Conservation (phyloP, 2,888 invertebrate species). For the Noctua comes region DNA sequence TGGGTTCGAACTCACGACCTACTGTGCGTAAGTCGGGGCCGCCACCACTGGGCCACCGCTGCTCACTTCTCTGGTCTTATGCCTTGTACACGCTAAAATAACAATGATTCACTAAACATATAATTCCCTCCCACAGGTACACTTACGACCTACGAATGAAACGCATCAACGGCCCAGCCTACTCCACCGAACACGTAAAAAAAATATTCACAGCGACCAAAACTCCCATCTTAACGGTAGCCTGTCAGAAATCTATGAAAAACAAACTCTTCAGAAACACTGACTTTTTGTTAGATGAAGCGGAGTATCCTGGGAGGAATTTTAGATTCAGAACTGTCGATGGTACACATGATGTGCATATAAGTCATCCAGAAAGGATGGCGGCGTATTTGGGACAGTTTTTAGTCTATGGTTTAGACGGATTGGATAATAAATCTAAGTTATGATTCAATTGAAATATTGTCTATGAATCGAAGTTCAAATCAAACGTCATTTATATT, state of each 20-base stretch:
- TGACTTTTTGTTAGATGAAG: conserved; percentile 76
- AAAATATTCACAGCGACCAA: conserved; percentile 74
- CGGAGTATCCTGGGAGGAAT: conserved; percentile 69
- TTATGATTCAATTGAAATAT: conserved; percentile 66
- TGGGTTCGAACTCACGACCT: too few relatives aligned
- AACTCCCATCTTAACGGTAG: conserved; percentile 75
- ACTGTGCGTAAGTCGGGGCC: too few relatives aligned
- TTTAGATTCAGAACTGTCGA: conserved; percentile 78
- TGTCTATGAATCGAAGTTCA: conserved; percentile 12
- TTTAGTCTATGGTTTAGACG: conserved; percentile 76
- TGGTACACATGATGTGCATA: conserved; percentile 91
- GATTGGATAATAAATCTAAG: conserved; percentile 77
- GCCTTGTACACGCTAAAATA: too few relatives aligned
- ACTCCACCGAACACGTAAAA: conserved; percentile 75
- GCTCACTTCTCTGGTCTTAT: too few relatives aligned
- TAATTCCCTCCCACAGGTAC: conserved; percentile 77
- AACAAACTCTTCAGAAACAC: conserved; percentile 70
- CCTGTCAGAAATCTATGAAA: conserved; percentile 71
- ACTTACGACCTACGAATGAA: conserved; percentile 90
- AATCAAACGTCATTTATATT: neutral
- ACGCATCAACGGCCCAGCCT: conserved; percentile 75
- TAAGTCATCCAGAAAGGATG: conserved; percentile 88
- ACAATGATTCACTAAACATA: too few relatives aligned
- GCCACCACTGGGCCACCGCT: too few relatives aligned
- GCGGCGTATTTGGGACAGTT: conserved; percentile 82